phyloP scores from a whole-genome alignment of 1,140 invertebrate species.

The Daktulosphaira vitifoliae region DNA sequence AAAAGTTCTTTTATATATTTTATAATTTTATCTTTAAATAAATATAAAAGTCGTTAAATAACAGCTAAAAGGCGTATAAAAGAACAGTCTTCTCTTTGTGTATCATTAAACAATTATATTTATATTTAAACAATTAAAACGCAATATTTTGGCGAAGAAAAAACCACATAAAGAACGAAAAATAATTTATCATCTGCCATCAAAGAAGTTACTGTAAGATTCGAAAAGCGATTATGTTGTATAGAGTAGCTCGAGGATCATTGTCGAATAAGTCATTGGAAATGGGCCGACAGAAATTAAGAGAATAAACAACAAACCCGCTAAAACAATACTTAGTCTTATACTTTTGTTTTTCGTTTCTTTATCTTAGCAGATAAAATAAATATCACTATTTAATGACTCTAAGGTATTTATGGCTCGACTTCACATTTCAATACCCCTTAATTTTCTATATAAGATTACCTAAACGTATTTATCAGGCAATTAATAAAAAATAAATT shows the following conservation, averaged over 20 bases:
- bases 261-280: conserved; percentile 16
- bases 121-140: background rate
- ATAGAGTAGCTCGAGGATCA: background rate
- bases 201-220: no score
- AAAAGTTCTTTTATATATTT: conserved; percentile 8
- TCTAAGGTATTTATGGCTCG: no score
- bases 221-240: no score
- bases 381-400: no score
- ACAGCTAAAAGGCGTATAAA: conserved; percentile 31
- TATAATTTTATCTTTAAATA: conserved; percentile 3
- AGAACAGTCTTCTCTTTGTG: background rate
- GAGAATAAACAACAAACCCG: conserved; percentile 11
- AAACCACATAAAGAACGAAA: no score
- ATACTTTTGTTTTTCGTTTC: conserved; percentile 14
- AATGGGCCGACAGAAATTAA: conserved; percentile 8
- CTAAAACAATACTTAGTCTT: conserved; percentile 15
- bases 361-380: no score
- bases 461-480: no score
- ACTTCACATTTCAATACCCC: no score
- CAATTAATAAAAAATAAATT: no score
- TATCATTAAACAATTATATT: background rate
- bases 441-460: no score
- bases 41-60: conserved; percentile 30
- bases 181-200: no score
- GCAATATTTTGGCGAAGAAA: background rate